Evolutionary conservation across 2,113 vertebrate genomes (phyloP).

Genomic region (Camelus bactrianus): DNA sequence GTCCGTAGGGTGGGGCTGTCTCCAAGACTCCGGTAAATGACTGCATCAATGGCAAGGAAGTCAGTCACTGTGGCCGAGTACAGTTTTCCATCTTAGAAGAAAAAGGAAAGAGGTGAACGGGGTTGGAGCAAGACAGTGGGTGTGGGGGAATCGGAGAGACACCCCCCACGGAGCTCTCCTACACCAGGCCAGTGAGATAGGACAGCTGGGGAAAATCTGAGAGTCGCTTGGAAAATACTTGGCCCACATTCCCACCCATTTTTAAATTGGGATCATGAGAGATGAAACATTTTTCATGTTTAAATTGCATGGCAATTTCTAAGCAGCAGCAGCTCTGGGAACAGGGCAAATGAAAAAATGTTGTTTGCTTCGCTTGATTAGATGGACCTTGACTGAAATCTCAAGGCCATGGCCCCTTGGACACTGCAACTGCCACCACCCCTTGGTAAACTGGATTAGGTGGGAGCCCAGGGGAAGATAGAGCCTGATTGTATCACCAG

Average conservation of each 20-base stretch:
- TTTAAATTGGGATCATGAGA: constrained; percentile 69
- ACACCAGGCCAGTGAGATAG: constrained; percentile 70
- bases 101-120: not conserved
- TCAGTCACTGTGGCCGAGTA: constrained; percentile 99
- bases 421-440: not conserved
- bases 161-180: constrained; percentile 62
- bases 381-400: constrained; percentile 32
- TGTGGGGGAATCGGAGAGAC: constrained; percentile 54
- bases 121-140: not conserved
- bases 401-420: constrained; percentile 36
- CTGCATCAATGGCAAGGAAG: constrained; percentile 98
- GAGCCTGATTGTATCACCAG: not conserved
- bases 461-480: not conserved
- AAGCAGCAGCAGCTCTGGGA: constrained; percentile 53
- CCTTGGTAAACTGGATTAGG: constrained; percentile 1
- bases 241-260: constrained; percentile 61
- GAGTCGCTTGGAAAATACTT: constrained; percentile 66
- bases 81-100: constrained; percentile 94
- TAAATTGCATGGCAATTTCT: constrained; percentile 74
- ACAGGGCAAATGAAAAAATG: constrained; percentile 37
- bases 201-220: constrained; percentile 69
- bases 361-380: constrained; percentile 63
- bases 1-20: constrained; percentile 98
- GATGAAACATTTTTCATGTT: constrained; percentile 67
- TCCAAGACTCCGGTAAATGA: constrained; percentile 99